Percentiles rank a stretch among this genome's conserved stretches.
Evolutionary conservation across 2,797 vertebrate genomes (phyloP).

Genomic region (Melanotaenia trifasciata): DNA sequence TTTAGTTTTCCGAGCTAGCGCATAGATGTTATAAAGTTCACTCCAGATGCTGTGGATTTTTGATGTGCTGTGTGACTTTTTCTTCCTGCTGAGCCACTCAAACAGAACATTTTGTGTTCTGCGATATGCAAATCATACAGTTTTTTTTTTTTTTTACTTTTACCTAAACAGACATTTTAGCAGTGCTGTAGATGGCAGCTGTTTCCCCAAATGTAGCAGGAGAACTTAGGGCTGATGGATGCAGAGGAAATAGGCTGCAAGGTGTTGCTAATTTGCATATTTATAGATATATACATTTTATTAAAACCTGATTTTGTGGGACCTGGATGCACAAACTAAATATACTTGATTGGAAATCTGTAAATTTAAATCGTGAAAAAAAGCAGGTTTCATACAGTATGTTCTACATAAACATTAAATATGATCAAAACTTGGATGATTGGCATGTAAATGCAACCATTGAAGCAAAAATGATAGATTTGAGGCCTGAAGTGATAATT

Average conservation of each 20-base stretch:
- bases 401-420: background rate
- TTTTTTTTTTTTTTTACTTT: background rate
- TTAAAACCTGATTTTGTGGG: background rate
- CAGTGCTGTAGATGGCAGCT: background rate
- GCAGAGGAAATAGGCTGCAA: background rate
- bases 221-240: too few species aligned
- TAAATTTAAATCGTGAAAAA: background rate
- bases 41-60: background rate
- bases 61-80: background rate
- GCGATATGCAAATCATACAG: background rate
- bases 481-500: background rate
- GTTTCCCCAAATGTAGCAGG: background rate
- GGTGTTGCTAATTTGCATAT: background rate
- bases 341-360: background rate
- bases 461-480: background rate
- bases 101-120: background rate
- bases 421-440: background rate
- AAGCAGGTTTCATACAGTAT: background rate
- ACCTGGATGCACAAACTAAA: background rate
- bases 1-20: background rate
- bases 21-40: background rate
- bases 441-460: background rate
- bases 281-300: background rate
- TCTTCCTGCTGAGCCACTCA: background rate
- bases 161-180: background rate